phyloP scores from a whole-genome alignment of 2,113 vertebrate genomes.

The Lichenostomus cassidix region DNA sequence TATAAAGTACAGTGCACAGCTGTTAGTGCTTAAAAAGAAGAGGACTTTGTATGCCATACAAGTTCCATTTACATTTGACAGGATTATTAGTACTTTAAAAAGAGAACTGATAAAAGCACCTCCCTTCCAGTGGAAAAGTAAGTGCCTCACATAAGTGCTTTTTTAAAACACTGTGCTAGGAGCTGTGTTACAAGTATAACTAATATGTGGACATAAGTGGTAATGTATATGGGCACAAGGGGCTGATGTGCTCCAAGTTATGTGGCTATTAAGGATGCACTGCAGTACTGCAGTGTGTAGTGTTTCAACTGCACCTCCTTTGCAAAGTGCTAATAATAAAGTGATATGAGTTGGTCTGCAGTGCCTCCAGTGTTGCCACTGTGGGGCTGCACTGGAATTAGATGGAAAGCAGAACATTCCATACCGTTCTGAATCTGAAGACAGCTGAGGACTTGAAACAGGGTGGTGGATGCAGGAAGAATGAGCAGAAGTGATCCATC shows the following conservation, averaged over 20 bases:
- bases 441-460: not conserved
- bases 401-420: not conserved
- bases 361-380: not conserved
- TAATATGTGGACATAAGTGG: not conserved
- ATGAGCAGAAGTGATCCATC: not conserved
- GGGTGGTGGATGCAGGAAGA: not conserved
- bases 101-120: not conserved
- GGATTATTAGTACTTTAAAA: not conserved
- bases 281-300: not conserved
- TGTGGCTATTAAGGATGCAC: not conserved
- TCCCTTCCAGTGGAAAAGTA: not conserved
- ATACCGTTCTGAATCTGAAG: not conserved
- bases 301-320: not conserved
- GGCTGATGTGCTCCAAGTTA: not conserved
- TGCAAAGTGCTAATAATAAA: not conserved
- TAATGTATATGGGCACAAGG: not conserved
- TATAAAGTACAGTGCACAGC: not conserved
- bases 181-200: not conserved
- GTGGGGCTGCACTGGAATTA: not conserved
- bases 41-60: not conserved
- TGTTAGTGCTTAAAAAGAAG: not conserved
- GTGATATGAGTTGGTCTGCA: not conserved
- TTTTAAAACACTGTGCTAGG: not conserved
- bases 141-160: not conserved
- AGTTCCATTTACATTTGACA: not conserved